phyloP scores from a whole-genome alignment of 64 coral and sea anemone species.

The Pocillopora verrucosa region DNA sequence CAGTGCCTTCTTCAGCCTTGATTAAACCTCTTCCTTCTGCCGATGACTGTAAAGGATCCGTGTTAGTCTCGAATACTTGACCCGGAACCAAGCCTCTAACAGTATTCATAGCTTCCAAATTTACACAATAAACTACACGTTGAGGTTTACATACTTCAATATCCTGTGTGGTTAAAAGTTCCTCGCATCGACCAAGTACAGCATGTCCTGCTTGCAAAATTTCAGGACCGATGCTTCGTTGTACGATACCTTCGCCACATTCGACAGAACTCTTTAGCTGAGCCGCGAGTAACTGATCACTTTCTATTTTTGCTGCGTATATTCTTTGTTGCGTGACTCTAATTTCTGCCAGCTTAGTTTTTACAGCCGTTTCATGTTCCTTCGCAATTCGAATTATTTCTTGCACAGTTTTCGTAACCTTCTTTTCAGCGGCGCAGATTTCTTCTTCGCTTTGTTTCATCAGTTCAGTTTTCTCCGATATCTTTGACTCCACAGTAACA shows the following conservation, averaged over 20 bases:
- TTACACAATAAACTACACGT: neutral
- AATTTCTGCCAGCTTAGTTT: neutral
- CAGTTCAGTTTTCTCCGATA: neutral
- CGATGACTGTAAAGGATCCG: neutral
- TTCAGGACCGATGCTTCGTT: constrained; percentile 5
- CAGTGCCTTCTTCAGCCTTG: neutral
- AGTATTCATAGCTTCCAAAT: neutral
- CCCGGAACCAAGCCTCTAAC: neutral
- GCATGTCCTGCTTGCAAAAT: neutral
- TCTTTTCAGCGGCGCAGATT: neutral
- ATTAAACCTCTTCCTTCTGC: neutral
- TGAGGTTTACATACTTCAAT: neutral
- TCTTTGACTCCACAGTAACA: neutral
- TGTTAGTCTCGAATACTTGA: neutral
- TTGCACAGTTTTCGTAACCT: neutral
- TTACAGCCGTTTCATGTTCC: neutral
- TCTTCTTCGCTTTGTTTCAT: neutral
- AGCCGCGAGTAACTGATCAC: neutral
- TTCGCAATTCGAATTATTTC: neutral
- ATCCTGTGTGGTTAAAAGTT: neutral
- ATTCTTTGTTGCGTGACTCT: neutral
- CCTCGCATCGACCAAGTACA: neutral
- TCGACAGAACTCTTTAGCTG: neutral
- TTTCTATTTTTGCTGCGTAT: neutral
- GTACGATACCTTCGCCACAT: neutral